A percentile compares a stretch with the other conserved stretches of the same genome.
Evolutionary conservation across 2,113 vertebrate species (phyloP).

Genomic region (Tylochromis polylepis): DNA sequence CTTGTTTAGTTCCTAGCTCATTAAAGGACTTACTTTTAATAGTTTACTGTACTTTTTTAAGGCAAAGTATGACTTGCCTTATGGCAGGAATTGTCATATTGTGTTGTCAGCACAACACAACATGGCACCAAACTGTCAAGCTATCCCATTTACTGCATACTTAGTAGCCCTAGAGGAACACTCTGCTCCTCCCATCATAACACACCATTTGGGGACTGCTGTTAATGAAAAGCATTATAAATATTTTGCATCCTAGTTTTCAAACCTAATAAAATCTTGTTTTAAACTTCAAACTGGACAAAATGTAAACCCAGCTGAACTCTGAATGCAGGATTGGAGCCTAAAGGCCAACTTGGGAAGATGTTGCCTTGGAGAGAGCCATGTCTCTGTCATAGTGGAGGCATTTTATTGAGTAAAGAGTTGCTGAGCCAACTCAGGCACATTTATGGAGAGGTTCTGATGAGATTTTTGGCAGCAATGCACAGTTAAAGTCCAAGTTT

Average conservation of each 20-base stretch:
- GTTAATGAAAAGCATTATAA: not conserved
- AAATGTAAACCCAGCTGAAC: not conserved
- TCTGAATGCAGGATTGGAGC: not conserved
- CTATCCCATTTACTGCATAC: not conserved
- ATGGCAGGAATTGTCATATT: slow-evolving; percentile 6
- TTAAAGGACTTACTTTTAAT: not conserved
- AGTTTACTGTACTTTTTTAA: not conserved
- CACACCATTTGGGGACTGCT: not conserved
- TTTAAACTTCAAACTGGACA: not conserved
- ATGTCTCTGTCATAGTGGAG: not conserved
- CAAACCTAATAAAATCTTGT: not conserved
- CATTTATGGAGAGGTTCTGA: not conserved
- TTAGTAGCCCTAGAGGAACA: not conserved
- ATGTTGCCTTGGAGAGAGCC: not conserved
- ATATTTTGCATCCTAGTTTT: not conserved
- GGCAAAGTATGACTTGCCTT: not conserved
- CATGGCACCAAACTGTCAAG: not conserved
- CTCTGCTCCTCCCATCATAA: not conserved
- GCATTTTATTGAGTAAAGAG: not conserved
- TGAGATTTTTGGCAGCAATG: not conserved
- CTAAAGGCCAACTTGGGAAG: not conserved
- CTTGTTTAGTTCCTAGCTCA: not conserved
- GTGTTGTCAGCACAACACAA: not conserved
- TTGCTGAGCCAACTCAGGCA: not conserved
- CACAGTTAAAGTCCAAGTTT: not conserved